Base-by-base conservation (phyloP, 1,140 invertebrate genomes). In the Limonius californicus region DNA sequence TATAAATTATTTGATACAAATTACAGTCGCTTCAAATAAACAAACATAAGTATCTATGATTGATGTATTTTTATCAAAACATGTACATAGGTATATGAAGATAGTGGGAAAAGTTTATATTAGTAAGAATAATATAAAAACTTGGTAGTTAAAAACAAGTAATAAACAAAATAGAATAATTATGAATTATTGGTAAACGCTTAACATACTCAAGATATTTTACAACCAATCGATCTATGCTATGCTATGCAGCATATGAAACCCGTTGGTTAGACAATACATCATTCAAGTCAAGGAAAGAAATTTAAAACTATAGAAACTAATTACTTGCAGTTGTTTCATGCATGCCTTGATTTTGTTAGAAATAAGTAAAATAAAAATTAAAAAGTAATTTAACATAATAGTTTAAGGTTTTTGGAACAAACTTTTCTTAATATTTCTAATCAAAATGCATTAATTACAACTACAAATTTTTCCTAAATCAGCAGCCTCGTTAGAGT, bases 1-100 rank as follows among this genome's bases (percentile, higher is more conserved):
- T 68, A 50, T 69, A 71, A 73, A 72, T 67, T 70, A 72, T 50
- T 50, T 72, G 64, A 60, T 68, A 66, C 67, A 67, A 55, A 61
- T 61, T 27, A 55, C 45, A 50, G 12, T 50, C 45, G 2, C 45
- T 39, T 14, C 8, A 39, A 39, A 39, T 39, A 39, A 39, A 39
- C 35, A 39, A 39, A 12, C n/a, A 39, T 39, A 39, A 27, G 7
- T 39, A 39, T 12, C 2, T 39, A 39, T 39, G 35, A 39, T 39
- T 39, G 8, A 39, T 39, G 35, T 39, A 39, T 39, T 39, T 39
- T 39, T 39, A 39, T 12, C 8, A 39, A 39, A n/a, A 39, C 35
- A 39, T 39, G 8, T 39, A 39, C 35, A 39, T 39, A 6, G n/a
- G 8, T 39, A 39, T 39, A 39, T 12, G n/a, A 39, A 39, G 35